Evolutionary conservation across 2,888 invertebrate genomes (phyloP), one percentile per base, ranked within the genome.

Genomic region (Blastobasis adustella): DNA sequence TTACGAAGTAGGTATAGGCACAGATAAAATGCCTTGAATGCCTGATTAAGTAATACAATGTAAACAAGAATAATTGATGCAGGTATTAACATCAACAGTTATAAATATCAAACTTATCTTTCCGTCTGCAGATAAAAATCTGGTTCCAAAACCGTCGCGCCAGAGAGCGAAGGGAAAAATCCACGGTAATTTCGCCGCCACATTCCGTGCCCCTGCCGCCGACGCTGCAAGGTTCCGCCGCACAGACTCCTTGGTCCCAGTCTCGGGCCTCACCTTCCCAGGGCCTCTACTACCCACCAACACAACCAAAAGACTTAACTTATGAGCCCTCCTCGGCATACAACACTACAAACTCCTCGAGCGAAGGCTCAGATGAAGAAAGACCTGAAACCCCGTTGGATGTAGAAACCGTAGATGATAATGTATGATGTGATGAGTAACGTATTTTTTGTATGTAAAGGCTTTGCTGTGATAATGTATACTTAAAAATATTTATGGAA

Each of bases 91-190:
- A 23, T 23, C 23, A 23, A 23, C 23, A 23, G 1, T 23, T 23
- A 3, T 23, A 2, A 23, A 23, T 23, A 23, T 1, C 23, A 23
- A 23, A 2, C 23, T 23, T 23, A 23, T 23, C 23, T 23, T 23
- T 23, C 23, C 23, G 23, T 53, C 72, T 68, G 36, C 67, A 88
- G 88, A 88, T 87, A 50, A 89, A 93, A 85, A 95, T 95, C 62
- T 95, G 95, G 95, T 95, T 95, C 72, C 94, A 95, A 90, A 95
- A 95, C 74, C 90, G 95, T 46, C 89, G 95, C 48, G 95, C 95
- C 0, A 88, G 94, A 40, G 94, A 94, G 65, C 83, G 94, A 58
- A 88, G 94, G 60, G 94, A 95, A 75, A 91, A 90, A 64, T 74
- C 69, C 49, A 60, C 64, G 1, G 73, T 57, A 37, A 77, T 87